Conservation (phyloP, 2,888 invertebrate genomes). For the Troides aeacus region DNA sequence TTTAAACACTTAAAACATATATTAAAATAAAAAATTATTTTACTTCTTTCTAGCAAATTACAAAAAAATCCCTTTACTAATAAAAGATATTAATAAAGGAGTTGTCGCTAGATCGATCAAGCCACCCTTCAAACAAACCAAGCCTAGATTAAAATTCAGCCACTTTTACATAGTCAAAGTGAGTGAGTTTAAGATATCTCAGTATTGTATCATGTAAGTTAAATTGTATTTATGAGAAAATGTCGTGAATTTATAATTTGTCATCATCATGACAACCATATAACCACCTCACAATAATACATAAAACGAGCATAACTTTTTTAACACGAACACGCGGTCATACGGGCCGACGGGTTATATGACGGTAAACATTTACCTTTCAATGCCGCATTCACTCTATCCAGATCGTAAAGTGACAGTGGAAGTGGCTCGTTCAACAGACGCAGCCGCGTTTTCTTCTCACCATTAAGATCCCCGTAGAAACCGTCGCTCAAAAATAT, state of each 20-base stretch:
- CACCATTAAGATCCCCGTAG: conserved; percentile 55
- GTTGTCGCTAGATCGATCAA: no score
- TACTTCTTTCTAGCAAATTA: no score
- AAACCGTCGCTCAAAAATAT: conserved; percentile 75
- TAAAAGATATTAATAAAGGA: no score
- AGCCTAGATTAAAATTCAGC: no score
- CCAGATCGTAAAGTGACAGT: conserved; percentile 75
- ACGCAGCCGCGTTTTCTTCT: conserved; percentile 61
- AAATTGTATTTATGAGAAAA: conserved; percentile 22
- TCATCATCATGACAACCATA: background rate
- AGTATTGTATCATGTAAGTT: background rate
- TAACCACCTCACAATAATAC: background rate
- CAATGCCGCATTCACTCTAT: conserved; percentile 76
- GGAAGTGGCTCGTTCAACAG: conserved; percentile 75
- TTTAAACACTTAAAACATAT: no score
- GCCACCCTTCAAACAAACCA: no score
- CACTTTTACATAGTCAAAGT: no score
- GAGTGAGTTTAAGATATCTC: no score
- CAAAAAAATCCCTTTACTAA: no score
- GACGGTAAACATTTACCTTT: conserved; percentile 75
- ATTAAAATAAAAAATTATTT: no score
- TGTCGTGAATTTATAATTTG: conserved; percentile 38
- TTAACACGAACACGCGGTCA: conserved; percentile 51
- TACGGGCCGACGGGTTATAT: conserved; percentile 56
- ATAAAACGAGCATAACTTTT: conserved; percentile 45